These are phyloP conservation scores for Brachynemurus nebulosus DNA, from an alignment of 2,888 invertebrate species.

Conservation along the genomic window DNA sequence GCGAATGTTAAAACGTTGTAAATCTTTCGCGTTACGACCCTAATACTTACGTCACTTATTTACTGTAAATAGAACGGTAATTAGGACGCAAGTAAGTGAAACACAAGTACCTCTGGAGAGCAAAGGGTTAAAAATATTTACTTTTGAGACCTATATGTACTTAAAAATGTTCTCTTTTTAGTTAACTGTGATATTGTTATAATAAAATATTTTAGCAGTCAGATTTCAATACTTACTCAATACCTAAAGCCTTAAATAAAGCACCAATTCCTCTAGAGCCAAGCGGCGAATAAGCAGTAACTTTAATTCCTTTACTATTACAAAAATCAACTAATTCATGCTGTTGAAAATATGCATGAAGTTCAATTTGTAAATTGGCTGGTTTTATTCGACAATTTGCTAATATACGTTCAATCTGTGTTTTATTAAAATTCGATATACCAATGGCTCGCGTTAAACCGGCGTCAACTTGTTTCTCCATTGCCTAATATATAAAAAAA, in stretches of 20 bases:
- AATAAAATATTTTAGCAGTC: not conserved
- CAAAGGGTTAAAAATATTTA: too few relatives aligned
- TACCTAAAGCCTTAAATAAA: constrained; percentile 23
- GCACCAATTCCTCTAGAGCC: constrained; percentile 32
- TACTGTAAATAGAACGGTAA: too few relatives aligned
- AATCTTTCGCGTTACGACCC: too few relatives aligned
- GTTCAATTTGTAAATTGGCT: constrained; percentile 53
- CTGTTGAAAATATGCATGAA: constrained; percentile 39
- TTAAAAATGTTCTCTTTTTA: too few relatives aligned
- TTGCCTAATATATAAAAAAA: constrained; percentile 33
- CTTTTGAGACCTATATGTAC: too few relatives aligned
- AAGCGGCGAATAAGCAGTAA: constrained; percentile 37
- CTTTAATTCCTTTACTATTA: constrained; percentile 28
- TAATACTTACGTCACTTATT: too few relatives aligned
- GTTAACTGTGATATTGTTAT: too few relatives aligned
- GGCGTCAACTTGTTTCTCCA: constrained; percentile 51
- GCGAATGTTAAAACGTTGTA: too few relatives aligned
- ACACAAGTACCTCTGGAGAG: too few relatives aligned
- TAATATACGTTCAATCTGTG: constrained; percentile 54
- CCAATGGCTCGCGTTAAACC: constrained; percentile 69
- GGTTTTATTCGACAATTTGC: constrained; percentile 46
- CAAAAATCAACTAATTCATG: constrained; percentile 32
- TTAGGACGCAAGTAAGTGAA: too few relatives aligned
- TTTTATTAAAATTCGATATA: constrained; percentile 66
- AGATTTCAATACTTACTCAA: constrained; percentile 4